These are phyloP conservation scores for Gymnarchus niloticus DNA, from an alignment of 2,113 vertebrate species.

Conservation along the genomic window DNA sequence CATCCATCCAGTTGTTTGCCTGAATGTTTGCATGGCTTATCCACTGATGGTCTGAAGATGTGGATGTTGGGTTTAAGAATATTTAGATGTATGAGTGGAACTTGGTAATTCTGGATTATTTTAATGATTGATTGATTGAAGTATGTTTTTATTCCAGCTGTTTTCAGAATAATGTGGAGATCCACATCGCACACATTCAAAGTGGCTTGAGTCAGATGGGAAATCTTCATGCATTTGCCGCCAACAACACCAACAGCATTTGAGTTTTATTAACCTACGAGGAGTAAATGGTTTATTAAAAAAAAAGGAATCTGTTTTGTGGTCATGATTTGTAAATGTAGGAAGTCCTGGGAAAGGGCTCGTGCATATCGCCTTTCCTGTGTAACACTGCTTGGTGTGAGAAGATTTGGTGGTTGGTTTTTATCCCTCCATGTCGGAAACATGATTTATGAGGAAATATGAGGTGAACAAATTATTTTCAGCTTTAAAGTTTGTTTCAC, in stretches of 20 bases:
- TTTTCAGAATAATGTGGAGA: slow-evolving; percentile 98
- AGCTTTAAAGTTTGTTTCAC: background rate
- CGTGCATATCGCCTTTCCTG: background rate
- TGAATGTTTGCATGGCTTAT: background rate
- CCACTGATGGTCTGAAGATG: background rate
- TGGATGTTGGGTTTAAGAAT: background rate
- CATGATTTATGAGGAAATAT: background rate
- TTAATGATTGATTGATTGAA: background rate
- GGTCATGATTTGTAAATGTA: background rate
- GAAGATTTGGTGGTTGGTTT: background rate
- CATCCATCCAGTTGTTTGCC: background rate
- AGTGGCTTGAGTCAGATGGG: slow-evolving; percentile 98
- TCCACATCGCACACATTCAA: slow-evolving; percentile 98
- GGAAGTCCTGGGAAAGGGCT: background rate
- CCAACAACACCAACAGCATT: slow-evolving; percentile 94
- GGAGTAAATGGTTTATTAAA: background rate
- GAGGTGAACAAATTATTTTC: background rate
- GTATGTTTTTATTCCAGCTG: slow-evolving; percentile 63
- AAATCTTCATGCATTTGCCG: slow-evolving; percentile 91
- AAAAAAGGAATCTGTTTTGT: background rate
- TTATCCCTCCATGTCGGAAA: background rate
- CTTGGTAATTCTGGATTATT: background rate
- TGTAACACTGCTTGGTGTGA: background rate
- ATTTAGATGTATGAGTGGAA: background rate
- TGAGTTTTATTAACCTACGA: slow-evolving; percentile 52